Conservation (phyloP, 2,888 invertebrate genomes). For the Ochropleura plecta region DNA sequence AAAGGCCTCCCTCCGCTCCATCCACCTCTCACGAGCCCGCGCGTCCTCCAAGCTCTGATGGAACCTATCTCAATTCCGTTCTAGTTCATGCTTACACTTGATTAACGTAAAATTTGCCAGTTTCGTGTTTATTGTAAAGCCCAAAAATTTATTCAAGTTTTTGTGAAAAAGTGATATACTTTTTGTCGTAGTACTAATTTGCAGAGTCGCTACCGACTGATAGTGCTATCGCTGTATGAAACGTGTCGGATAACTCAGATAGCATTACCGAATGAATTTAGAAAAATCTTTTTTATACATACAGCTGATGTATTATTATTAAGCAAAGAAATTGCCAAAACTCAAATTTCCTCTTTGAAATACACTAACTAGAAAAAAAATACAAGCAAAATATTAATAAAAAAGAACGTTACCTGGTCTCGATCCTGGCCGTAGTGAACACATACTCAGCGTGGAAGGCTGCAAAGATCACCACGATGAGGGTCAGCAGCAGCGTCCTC, state of each 20-base stretch:
- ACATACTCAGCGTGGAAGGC: conserved; percentile 77
- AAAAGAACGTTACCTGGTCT: conserved; percentile 71
- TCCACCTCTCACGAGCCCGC: no score
- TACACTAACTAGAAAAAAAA: neutral
- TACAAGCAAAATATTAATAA: neutral
- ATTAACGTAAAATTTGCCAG: neutral
- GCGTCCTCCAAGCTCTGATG: no score
- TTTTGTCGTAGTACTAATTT: no score
- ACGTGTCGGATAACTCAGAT: neutral
- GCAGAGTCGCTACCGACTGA: neutral
- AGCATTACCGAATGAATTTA: neutral
- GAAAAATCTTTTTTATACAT: neutral
- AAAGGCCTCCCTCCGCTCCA: no score
- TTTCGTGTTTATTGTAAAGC: neutral
- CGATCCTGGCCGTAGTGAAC: conserved; percentile 80
- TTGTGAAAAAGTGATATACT: no score
- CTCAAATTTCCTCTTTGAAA: neutral
- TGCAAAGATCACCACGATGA: conserved; percentile 73
- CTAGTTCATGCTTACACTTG: neutral
- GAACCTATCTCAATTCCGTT: no score
- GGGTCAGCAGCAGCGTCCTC: conserved; percentile 67
- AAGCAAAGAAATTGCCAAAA: neutral
- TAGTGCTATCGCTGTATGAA: neutral
- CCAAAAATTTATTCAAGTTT: neutral
- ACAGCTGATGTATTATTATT: no score